Evolutionary conservation across 2,797 vertebrate species (phyloP), one percentile per base, ranked within the genome.

Genomic region (Myotis daubentonii): DNA sequence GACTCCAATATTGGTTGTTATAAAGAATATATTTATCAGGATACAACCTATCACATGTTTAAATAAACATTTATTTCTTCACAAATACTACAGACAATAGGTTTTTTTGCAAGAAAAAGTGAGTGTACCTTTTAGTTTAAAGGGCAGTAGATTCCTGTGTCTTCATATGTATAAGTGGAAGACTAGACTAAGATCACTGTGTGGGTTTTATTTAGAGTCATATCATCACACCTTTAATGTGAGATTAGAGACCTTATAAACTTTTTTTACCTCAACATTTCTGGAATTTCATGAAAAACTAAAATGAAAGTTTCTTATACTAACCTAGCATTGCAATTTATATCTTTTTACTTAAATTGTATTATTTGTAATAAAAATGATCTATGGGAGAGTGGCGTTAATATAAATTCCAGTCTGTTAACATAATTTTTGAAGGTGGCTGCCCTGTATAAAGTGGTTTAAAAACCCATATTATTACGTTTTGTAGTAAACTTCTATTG

Each of bases 1-100:
- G 51, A 19, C 84, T 96, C 38, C 33, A 36, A 51, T 91, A 94
- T 95, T 86, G 92, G 96, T 95, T 94, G 57, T 72, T 82, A 78
- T 89, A 81, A 93, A 91, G 87, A 93, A 97, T 91, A 83, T 85
- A 83, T 90, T 96, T 94, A 91, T 93, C 75, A 91, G 51, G 36
- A 51, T 62, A 86, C 85, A 93, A 87, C 20, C 86, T 88, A 85
- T 86, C 92, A 30, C 60, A 87, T 96, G 95, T 95, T 94, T 97
- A 96, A 97, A 80, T 94, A 94, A 49, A 95, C 84, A 87, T 79
- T 90, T 91, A 76, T 83, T 96, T 94, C 80, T 49, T 72, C 79
- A 62, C 68, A 90, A 95, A 89, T 88, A 55, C 62, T 89, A 66
- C 0, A 36, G 47, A 53, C 23, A 78, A 28, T 33, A 65, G 44